Evolutionary conservation across 2,797 vertebrate species (phyloP), one percentile per base, ranked within the genome.

Genomic region (Labeo calbasu): DNA sequence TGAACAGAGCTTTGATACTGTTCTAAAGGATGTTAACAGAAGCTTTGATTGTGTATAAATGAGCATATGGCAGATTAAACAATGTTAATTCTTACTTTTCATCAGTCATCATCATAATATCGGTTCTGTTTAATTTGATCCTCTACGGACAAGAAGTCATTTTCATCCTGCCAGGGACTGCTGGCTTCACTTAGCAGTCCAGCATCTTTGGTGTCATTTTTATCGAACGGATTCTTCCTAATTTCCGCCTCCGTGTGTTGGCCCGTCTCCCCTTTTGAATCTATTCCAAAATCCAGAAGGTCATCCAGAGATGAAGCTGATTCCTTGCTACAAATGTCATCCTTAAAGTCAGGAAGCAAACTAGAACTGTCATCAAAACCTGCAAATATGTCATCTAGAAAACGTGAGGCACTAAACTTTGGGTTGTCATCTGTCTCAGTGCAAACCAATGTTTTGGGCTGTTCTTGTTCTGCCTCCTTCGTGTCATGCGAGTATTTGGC

Each of bases 51-150:
- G 81, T 70, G 81, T 88, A 85, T 83, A 82, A 66, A 82, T 46
- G 86, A 70, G 69, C 79, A 83, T 71, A 89, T 89, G 82, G 82
- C 86, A 79, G 69, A 25, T 85, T 48, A 87, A n/a, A 82, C 23
- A 50, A 25, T 66, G 57, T 73, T 46, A 71, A 61, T 51, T 66
- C 4, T 77, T 11, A 19, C n/a, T 61, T 86, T 66, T 77, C 86
- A 9, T 89, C 85, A 71, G 79, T 89, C 90, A 4, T 95, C 93
- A 1, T 96, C 90, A 71, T 96, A 96, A 90, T 90, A 94, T 92
- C 95, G 92, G 36, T 96, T 96, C 88, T 92, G 95, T 92, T 96
- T 95, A 90, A 96, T 97, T 92, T 95, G 92, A 89, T 97, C 93
- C 91, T 96, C 94, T 86, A 92, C 90, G 0, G 95, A 94, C 89